These are phyloP conservation scores for Anniella stebbinsi DNA, from an alignment of 2,797 vertebrate species.

Conservation along the genomic window DNA sequence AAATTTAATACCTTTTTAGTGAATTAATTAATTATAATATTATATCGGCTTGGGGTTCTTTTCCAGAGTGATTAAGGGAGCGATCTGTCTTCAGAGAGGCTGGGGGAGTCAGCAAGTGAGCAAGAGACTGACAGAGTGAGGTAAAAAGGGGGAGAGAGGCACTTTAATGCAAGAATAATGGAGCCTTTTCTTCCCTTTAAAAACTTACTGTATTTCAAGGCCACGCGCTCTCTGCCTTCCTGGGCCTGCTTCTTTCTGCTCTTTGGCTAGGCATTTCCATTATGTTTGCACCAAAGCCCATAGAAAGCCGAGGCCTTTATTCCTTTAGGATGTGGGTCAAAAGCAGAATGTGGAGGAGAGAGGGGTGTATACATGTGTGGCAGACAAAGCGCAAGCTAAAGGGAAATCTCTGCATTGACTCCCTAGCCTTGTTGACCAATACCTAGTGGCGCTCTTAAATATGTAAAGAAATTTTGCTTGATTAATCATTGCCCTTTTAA, in stretches of 20 bases:
- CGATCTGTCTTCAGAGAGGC: conserved; percentile 81
- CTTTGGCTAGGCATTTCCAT: conserved; percentile 43
- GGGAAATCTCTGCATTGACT: neutral
- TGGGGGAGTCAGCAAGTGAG: conserved; percentile 65
- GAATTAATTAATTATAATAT: conserved; percentile 99
- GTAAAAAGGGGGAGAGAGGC: conserved; percentile 48
- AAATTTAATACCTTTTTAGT: conserved; percentile 99
- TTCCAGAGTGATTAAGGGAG: conserved; percentile 99
- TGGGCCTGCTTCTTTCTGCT: neutral
- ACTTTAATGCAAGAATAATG: conserved; percentile 73
- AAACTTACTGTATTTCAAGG: conserved; percentile 67
- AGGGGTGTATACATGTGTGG: fast-evolving
- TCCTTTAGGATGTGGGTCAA: conserved; percentile 29
- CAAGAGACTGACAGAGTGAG: conserved; percentile 62
- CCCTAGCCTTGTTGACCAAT: neutral
- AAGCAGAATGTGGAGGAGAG: conserved; percentile 1
- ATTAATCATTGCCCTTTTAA: neutral
- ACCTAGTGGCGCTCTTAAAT: neutral
- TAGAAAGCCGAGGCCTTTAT: conserved; percentile 31
- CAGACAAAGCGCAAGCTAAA: fast-evolving
- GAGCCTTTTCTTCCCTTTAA: conserved; percentile 67
- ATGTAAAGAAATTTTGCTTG: neutral
- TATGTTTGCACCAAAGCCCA: conserved; percentile 1
- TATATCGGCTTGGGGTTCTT: conserved; percentile 96
- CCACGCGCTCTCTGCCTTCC: conserved; percentile 40